These are phyloP conservation scores for Amiota communis DNA, from an alignment of 2,888 invertebrate genomes.

Conservation along the genomic window DNA sequence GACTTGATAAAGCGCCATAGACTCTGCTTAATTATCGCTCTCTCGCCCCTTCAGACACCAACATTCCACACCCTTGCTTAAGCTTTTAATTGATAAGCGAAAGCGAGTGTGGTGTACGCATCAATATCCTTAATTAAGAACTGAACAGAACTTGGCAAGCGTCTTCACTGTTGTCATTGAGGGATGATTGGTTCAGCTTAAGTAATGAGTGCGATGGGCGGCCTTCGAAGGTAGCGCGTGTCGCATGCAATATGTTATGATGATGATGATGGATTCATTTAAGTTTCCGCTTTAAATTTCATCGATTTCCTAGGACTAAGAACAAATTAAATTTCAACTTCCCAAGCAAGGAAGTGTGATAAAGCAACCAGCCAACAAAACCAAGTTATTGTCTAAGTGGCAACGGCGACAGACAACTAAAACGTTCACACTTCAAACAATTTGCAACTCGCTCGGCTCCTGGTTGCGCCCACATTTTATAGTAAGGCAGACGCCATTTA, in stretches of 20 bases:
- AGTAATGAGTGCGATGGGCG: background rate
- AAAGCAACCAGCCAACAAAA: background rate
- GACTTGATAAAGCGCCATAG: constrained; percentile 50
- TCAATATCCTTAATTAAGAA: constrained; percentile 31
- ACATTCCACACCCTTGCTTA: background rate
- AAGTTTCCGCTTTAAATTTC: background rate
- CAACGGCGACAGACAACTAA: constrained; percentile 29
- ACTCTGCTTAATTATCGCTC: constrained; percentile 40
- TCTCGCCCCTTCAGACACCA: too few relatives aligned
- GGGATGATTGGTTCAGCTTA: background rate
- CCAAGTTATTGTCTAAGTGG: constrained; percentile 16
- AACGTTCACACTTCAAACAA: constrained; percentile 5
- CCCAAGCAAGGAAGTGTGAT: background rate
- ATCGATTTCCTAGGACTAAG: background rate
- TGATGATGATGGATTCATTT: background rate
- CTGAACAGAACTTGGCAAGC: constrained; percentile 11
- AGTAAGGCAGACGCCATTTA: background rate
- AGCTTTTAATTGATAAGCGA: constrained; percentile 50
- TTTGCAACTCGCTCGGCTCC: background rate
- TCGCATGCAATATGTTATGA: too few relatives aligned
- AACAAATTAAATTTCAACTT: background rate
- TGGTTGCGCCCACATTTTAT: background rate
- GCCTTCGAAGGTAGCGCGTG: too few relatives aligned
- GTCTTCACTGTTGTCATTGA: background rate
- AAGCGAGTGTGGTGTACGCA: constrained; percentile 27